Base-by-base conservation (phyloP, 2,888 invertebrate genomes). In the Odontocerum albicorne region DNA sequence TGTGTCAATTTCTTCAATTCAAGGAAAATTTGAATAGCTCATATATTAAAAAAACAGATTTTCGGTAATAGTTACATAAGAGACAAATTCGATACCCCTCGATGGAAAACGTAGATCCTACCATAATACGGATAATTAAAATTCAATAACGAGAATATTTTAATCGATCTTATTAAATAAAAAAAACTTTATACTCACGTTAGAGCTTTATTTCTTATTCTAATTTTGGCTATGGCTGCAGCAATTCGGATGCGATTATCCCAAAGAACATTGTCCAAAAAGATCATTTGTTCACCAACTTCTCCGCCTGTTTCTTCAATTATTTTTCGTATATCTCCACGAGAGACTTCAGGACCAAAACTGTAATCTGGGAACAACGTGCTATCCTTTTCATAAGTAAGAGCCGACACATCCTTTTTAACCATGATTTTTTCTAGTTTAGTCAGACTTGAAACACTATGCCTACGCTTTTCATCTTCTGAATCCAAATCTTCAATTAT, bases 171-270 rank as follows among this genome's bases (percentile, higher is more conserved):
- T n/a, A n/a, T n/a, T n/a, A n/a, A n/a, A n/a, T n/a, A n/a, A n/a
- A n/a, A n/a, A n/a, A n/a, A n/a, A n/a, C n/a, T n/a, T n/a, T n/a
- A 15, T 3, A 70, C 73, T 74, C 65, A 84, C 77, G 68, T 70
- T 21, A 87, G 79, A 0, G 91, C 91, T 40, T 83, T 85, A 63
- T 86, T 84, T 64, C 85, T 83, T 19, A 92, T 91, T 10, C 90
- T 76, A 61, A 91, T 79, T 58, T 90, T 78, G 0, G 91, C 85
- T 35, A 92, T 79, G 1, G 90, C 85, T 0, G 92, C 92, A 0
- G 90, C 88, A 27, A 92, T 72, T 61, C 83, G 83, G 0, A 87
- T 82, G 49, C 86, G 78, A 63, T 82, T 79, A 6, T 75, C 68
- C 83, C 88, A 85, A 8, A 91, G 71, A 1, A 80, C 76, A 6